Percentiles rank a stretch among this genome's conserved stretches.
Evolutionary conservation across 1,140 invertebrate genomes (phyloP).

Genomic region (Pollicipes pollicipes): DNA sequence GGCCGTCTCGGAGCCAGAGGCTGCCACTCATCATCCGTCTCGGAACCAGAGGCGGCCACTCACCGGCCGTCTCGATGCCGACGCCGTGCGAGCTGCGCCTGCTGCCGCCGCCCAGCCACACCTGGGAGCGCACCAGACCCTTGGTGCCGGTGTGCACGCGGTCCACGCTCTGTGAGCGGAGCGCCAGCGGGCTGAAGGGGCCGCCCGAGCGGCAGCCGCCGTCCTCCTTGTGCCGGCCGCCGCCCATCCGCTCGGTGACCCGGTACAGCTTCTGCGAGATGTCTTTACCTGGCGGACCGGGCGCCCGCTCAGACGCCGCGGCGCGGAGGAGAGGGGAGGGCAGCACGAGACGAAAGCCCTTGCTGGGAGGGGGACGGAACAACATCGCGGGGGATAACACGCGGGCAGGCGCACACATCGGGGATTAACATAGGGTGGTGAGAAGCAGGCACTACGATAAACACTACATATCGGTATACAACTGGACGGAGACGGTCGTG

Average conservation of each 20-base stretch:
- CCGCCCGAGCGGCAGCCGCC: conserved; percentile 28
- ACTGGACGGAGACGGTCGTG: too few species aligned
- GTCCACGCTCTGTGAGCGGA: conserved; percentile 48
- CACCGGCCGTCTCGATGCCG: background rate
- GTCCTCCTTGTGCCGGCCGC: conserved; percentile 24
- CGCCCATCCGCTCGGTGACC: conserved; percentile 45
- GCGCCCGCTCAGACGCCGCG: too few species aligned
- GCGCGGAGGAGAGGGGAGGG: too few species aligned
- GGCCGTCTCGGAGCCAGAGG: too few species aligned
- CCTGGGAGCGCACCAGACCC: conserved; percentile 46
- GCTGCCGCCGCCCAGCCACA: conserved; percentile 28
- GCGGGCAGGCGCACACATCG: too few species aligned
- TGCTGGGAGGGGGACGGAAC: too few species aligned
- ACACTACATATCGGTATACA: too few species aligned
- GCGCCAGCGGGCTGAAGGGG: conserved; percentile 27
- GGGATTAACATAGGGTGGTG: too few species aligned
- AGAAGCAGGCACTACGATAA: too few species aligned
- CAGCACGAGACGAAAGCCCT: too few species aligned
- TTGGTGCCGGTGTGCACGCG: conserved; percentile 55
- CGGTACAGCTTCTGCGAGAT: conserved; percentile 69
- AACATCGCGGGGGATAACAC: too few species aligned
- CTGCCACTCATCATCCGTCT: too few species aligned
- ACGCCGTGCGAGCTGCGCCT: background rate
- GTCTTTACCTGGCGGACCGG: conserved; percentile 57
- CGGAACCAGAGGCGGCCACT: background rate